phyloP scores from a whole-genome alignment of 2,888 invertebrate genomes.

The Ypsolopha scabrella region DNA sequence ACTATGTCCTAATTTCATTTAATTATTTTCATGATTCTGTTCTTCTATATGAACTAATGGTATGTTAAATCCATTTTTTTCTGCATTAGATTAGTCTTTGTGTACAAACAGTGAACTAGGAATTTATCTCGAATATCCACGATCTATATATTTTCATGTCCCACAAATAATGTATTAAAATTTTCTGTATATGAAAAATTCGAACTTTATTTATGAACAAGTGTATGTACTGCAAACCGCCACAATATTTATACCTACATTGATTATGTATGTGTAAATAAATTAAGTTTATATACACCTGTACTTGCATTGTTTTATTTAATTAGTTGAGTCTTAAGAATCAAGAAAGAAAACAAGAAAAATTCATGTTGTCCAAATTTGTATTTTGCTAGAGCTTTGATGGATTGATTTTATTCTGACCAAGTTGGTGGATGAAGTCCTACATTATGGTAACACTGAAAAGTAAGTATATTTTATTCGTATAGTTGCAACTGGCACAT shows the following conservation, averaged over 20 bases:
- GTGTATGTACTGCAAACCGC: slow-evolving; percentile 30
- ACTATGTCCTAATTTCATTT: neutral
- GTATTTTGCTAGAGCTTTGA: no score
- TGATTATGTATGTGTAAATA: slow-evolving; percentile 52
- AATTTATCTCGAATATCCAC: neutral
- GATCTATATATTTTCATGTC: neutral
- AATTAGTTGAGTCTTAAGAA: neutral
- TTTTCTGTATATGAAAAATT: slow-evolving; percentile 20
- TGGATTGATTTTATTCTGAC: no score
- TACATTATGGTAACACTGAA: no score
- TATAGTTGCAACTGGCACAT: no score
- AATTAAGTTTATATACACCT: slow-evolving; percentile 68
- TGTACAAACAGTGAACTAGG: neutral
- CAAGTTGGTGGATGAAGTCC: no score
- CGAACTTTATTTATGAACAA: slow-evolving; percentile 34
- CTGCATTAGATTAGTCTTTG: neutral
- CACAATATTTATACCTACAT: slow-evolving; percentile 49
- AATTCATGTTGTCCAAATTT: no score
- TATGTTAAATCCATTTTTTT: neutral
- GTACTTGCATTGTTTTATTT: slow-evolving; percentile 20
- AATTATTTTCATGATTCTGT: neutral
- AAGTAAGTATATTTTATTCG: no score
- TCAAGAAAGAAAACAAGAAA: no score
- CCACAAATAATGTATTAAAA: slow-evolving; percentile 15
- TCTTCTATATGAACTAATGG: neutral